Percentiles rank a stretch among this genome's conserved stretches.
Evolutionary conservation across 1,140 invertebrate species (phyloP).

Genomic region (Diachasma alloeum): DNA sequence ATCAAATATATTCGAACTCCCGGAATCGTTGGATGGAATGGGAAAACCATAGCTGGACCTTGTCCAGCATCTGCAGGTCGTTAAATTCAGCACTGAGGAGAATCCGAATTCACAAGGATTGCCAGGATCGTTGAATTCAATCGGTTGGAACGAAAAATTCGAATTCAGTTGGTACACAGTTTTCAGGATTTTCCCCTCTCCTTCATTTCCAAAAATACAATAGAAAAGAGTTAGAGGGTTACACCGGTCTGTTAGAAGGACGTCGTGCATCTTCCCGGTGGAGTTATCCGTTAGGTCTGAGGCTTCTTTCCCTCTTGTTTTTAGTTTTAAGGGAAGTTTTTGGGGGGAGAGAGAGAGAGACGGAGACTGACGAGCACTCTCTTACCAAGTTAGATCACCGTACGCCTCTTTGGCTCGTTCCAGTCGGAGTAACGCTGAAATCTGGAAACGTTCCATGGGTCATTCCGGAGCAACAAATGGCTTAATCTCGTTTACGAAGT

Average conservation of each 20-base stretch:
- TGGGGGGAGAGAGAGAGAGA: background rate
- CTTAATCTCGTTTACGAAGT: background rate
- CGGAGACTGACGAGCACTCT: background rate
- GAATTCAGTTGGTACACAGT: background rate
- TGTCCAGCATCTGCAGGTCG: constrained; percentile 2
- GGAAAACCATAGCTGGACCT: background rate
- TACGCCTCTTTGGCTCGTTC: constrained; percentile 6
- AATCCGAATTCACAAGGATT: background rate
- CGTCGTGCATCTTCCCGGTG: background rate
- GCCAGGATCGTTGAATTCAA: background rate
- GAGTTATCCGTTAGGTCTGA: background rate
- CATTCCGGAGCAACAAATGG: constrained; percentile 2
- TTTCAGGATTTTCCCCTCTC: background rate
- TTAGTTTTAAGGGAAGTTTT: background rate
- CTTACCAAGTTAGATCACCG: background rate
- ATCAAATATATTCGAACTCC: background rate
- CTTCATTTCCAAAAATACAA: no score
- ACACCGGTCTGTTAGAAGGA: background rate
- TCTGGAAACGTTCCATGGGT: constrained; percentile 3
- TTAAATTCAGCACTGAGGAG: background rate
- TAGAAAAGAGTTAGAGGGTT: no score
- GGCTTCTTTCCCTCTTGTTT: background rate
- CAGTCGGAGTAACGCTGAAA: background rate
- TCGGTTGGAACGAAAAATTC: background rate
- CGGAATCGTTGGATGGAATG: background rate